phyloP scores from a whole-genome alignment of 2,113 vertebrate genomes.

The Speoplatyrhinus poulsoni region DNA sequence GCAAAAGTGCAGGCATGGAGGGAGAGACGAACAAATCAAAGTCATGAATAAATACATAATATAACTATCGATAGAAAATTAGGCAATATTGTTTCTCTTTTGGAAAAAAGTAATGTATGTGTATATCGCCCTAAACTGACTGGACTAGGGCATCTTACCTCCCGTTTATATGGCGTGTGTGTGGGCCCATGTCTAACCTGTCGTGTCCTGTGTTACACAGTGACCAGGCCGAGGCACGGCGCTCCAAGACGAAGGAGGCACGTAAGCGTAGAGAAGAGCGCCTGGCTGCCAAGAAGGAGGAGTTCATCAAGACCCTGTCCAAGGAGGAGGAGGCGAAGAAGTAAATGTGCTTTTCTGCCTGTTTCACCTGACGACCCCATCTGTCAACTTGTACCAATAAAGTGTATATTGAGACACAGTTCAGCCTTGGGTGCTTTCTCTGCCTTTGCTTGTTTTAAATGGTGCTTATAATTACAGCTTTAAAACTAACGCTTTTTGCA shows the following conservation, averaged over 20 bases:
- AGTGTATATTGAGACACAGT: constrained; percentile 68
- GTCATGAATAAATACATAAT: too few species aligned
- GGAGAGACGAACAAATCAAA: too few species aligned
- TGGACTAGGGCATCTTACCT: too few species aligned
- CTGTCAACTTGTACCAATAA: constrained; percentile 63
- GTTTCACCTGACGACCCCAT: constrained; percentile 30
- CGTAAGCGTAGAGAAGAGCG: constrained; percentile 94
- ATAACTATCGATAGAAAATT: too few species aligned
- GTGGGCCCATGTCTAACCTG: neutral
- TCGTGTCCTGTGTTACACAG: constrained; percentile 58
- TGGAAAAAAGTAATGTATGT: too few species aligned
- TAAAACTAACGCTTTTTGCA: neutral
- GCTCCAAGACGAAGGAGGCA: constrained; percentile 96
- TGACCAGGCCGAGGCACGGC: constrained; percentile 95
- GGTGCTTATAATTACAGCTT: neutral
- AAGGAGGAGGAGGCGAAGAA: constrained; percentile 98
- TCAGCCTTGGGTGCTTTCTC: constrained; percentile 15
- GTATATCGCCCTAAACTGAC: too few species aligned
- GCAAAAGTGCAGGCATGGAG: too few species aligned
- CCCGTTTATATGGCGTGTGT: neutral
- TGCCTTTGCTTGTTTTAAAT: neutral
- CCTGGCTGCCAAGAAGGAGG: constrained; percentile 96
- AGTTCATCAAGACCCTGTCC: constrained; percentile 93
- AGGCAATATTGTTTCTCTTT: too few species aligned
- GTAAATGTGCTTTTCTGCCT: constrained; percentile 57